Conservation (phyloP, 2,113 vertebrate species). For the Oxyura jamaicensis region DNA sequence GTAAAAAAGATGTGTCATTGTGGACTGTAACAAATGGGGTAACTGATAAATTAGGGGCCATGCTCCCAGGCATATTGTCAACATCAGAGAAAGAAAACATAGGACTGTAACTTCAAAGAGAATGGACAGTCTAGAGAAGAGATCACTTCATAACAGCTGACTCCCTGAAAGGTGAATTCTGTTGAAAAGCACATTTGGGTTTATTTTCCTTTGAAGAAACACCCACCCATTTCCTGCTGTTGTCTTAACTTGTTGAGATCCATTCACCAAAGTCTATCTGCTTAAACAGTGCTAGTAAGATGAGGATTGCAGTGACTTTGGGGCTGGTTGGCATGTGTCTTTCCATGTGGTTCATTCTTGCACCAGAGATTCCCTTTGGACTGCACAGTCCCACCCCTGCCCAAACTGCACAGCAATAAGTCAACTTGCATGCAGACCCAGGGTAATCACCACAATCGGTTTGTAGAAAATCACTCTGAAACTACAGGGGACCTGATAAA, state of each 20-base stretch:
- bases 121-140: not conserved
- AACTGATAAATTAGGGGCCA: constrained; percentile 14
- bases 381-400: not conserved
- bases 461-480: not conserved
- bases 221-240: not conserved
- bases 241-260: not conserved
- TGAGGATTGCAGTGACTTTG: not conserved
- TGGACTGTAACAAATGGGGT: not conserved
- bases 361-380: not conserved
- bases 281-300: not conserved
- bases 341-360: not conserved
- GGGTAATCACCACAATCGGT: not conserved
- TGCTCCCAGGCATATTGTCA: not conserved
- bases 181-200: constrained; percentile 7
- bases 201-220: constrained; percentile 43
- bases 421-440: not conserved
- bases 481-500: constrained; percentile 28
- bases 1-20: constrained; percentile 2
- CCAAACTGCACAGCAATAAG: not conserved
- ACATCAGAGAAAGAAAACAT: not conserved
- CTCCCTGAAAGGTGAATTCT: not conserved
- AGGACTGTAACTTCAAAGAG: not conserved
- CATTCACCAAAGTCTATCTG: not conserved
- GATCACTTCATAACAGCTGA: not conserved
- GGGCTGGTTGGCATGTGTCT: not conserved